A percentile compares a stretch with the other conserved stretches of the same genome.
Conservation (phyloP, 2,888 invertebrate genomes). For the Aporophyla nigra region DNA sequence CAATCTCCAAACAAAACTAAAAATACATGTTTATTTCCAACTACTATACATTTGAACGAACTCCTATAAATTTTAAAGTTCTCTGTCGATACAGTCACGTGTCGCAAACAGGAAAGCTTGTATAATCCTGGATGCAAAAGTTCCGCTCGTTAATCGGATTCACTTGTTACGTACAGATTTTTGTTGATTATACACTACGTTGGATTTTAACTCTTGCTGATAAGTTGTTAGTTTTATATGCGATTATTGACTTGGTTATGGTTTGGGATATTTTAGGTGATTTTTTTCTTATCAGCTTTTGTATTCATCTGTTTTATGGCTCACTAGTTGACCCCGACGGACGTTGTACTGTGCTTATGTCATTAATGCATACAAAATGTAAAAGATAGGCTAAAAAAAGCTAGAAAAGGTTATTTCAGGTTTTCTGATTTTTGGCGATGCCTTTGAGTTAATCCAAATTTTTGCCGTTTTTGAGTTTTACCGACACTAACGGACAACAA, state of each 20-base stretch:
- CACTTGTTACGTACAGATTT: constrained; percentile 66
- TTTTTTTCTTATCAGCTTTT: not conserved
- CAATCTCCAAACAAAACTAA: constrained; percentile 27
- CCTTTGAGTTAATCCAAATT: no score
- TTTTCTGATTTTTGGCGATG: no score
- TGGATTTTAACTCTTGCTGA: constrained; percentile 37
- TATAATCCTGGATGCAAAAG: constrained; percentile 68
- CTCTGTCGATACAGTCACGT: constrained; percentile 55
- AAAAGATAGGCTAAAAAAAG: no score
- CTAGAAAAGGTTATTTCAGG: no score
- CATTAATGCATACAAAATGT: no score
- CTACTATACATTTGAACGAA: constrained; percentile 41
- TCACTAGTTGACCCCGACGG: no score
- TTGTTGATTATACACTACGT: constrained; percentile 46
- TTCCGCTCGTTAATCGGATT: constrained; percentile 67
- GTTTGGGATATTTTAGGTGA: not conserved
- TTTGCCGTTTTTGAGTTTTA: no score
- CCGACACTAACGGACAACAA: no score
- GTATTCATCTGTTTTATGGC: no score
- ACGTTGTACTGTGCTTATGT: no score
- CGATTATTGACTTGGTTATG: not conserved
- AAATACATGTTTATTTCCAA: constrained; percentile 48
- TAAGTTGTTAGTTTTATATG: constrained; percentile 14
- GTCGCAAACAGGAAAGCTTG: constrained; percentile 56
- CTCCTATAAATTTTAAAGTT: constrained; percentile 54